A percentile compares a stretch with the other conserved stretches of the same genome.
These are phyloP conservation scores for Ictalurus furcatus DNA, from an alignment of 2,113 vertebrate genomes.

Conservation along the genomic window DNA sequence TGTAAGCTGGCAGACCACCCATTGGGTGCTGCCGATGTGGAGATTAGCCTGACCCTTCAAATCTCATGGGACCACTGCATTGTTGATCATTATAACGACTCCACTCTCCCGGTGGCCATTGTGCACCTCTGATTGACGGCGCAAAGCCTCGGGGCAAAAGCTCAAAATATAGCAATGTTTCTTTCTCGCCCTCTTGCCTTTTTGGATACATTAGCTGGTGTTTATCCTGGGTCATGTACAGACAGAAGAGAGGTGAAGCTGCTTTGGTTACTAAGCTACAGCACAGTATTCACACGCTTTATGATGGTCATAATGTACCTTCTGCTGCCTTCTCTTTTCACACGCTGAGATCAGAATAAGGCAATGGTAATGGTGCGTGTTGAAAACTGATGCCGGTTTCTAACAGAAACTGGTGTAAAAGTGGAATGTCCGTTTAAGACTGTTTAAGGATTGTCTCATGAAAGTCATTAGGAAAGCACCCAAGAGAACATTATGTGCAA, in stretches of 20 bases:
- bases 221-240: conserved; percentile 43
- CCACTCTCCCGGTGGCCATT: conserved; percentile 61
- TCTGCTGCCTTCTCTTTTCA: not conserved
- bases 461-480: conserved; percentile 58
- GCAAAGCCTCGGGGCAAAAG: conserved; percentile 56
- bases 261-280: conserved; percentile 30
- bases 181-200: conserved; percentile 11
- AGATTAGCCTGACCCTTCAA: conserved; percentile 67
- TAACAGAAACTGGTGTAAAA: conserved; percentile 32
- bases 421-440: not conserved
- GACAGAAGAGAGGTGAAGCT: conserved; percentile 18
- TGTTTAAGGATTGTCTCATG: conserved; percentile 58
- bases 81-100: conserved; percentile 70
- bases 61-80: conserved; percentile 62
- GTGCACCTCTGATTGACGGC: conserved; percentile 67
- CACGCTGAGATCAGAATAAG: conserved; percentile 22
- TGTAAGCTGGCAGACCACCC: conserved; percentile 65
- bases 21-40: conserved; percentile 65
- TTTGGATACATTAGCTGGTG: conserved; percentile 41
- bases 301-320: conserved; percentile 6
- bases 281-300: not conserved
- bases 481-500: conserved; percentile 62
- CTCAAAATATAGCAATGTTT: conserved; percentile 35
- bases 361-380: conserved; percentile 7
- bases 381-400: conserved; percentile 1